A percentile compares a stretch with the other conserved stretches of the same genome.
Conservation (phyloP, 2,113 vertebrate species). For the Galemys pyrenaicus region DNA sequence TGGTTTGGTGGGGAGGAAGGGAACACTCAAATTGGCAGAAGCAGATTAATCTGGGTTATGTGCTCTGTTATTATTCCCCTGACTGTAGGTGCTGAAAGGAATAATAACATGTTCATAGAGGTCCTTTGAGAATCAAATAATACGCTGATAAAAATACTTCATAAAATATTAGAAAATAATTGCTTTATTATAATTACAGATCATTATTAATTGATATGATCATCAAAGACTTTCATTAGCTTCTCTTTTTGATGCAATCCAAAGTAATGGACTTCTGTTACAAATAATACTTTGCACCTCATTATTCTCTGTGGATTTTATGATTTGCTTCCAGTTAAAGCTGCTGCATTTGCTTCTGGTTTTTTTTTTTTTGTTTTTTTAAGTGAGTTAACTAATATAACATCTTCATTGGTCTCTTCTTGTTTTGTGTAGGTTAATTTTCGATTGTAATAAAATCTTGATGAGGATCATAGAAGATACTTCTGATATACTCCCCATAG, state of each 20-base stretch:
- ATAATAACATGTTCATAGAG: not conserved
- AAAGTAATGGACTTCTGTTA: not conserved
- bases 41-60: not conserved
- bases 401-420: not conserved
- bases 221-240: conserved; percentile 11
- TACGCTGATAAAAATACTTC: conserved; percentile 30
- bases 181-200: not conserved
- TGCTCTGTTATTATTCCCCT: not conserved
- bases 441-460: not conserved
- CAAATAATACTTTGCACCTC: not conserved
- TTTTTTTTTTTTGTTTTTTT: conserved; percentile 42
- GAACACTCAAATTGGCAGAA: not conserved
- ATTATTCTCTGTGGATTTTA: not conserved
- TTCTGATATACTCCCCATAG: not conserved
- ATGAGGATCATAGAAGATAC: not conserved
- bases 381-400: not conserved
- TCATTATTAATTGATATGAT: not conserved
- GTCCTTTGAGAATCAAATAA: not conserved
- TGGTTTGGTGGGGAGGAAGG: not conserved
- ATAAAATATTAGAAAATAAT: not conserved
- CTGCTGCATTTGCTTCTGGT: not conserved
- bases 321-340: not conserved
- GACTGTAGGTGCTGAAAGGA: not conserved
- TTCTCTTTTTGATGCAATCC: not conserved
- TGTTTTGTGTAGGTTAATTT: not conserved